Conservation (phyloP, 2,888 invertebrate genomes). For the Folsomia candida region DNA sequence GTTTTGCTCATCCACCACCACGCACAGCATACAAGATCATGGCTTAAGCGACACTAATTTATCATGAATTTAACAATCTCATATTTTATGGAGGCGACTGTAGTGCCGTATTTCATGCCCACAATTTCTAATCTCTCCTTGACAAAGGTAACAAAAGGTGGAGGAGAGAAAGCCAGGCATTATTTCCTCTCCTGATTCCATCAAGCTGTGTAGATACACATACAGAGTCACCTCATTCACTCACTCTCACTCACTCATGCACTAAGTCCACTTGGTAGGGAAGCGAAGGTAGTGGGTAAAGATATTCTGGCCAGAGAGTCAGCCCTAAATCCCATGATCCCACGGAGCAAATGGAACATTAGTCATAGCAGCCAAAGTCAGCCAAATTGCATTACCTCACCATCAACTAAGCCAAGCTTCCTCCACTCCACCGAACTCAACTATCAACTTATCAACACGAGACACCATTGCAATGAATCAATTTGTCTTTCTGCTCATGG, state of each 20-base stretch:
- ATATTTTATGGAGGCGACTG: too few relatives aligned
- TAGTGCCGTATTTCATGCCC: too few relatives aligned
- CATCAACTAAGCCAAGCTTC: slow-evolving; percentile 12
- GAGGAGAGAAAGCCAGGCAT: too few relatives aligned
- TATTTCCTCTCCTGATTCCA: not conserved
- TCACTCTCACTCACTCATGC: not conserved
- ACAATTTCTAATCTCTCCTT: too few relatives aligned
- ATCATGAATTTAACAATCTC: too few relatives aligned
- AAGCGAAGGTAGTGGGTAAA: too few relatives aligned
- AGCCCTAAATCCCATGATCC: slow-evolving; percentile 24
- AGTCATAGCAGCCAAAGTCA: too few relatives aligned
- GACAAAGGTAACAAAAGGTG: not conserved
- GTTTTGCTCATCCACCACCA: too few relatives aligned
- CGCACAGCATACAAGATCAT: too few relatives aligned
- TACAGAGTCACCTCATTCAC: not conserved
- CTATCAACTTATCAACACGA: slow-evolving; percentile 26
- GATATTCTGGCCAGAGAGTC: not conserved
- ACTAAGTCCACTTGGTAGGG: too few relatives aligned
- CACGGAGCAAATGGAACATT: slow-evolving; percentile 34
- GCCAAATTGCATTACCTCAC: slow-evolving; percentile 29
- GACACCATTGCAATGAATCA: slow-evolving; percentile 19
- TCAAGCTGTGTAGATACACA: too few relatives aligned
- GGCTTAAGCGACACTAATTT: too few relatives aligned
- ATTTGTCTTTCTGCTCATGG: slow-evolving; percentile 14
- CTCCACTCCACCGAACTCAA: slow-evolving; percentile 6